Evolutionary conservation across 2,888 invertebrate genomes (phyloP).

Genomic region (Machimus rusticus): DNA sequence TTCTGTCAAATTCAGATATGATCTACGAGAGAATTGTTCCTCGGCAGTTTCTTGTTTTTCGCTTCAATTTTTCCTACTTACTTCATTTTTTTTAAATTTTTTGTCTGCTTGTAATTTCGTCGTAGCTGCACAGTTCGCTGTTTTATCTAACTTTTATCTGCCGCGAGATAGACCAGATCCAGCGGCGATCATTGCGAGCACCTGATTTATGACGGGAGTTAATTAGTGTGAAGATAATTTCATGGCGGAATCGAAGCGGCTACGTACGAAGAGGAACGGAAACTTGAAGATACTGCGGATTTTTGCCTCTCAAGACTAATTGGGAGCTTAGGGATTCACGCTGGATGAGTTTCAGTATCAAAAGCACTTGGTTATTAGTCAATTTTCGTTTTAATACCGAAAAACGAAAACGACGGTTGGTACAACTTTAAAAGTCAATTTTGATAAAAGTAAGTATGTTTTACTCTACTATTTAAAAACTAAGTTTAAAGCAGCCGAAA

Average conservation of each 20-base stretch:
- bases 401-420: neutral
- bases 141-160: slow-evolving; percentile 32
- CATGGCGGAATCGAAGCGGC: slow-evolving; percentile 3
- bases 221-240: slow-evolving; percentile 44
- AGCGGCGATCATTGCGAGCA: slow-evolving; percentile 42
- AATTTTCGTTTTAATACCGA: neutral
- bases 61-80: neutral
- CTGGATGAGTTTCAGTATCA: slow-evolving; percentile 6
- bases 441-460: too few relatives aligned
- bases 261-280: neutral
- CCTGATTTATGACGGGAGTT: slow-evolving; percentile 47
- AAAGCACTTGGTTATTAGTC: neutral
- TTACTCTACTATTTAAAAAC: too few relatives aligned
- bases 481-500: too few relatives aligned
- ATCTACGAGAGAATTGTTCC: slow-evolving; percentile 49
- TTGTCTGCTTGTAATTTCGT: slow-evolving; percentile 10
- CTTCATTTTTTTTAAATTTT: neutral
- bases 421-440: too few relatives aligned
- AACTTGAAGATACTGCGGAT: neutral
- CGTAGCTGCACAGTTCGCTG: slow-evolving; percentile 2
- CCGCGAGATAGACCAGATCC: slow-evolving; percentile 1
- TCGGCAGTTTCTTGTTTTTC: slow-evolving; percentile 9
- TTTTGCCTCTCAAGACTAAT: slow-evolving; percentile 12
- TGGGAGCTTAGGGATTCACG: slow-evolving; percentile 27
- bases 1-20: slow-evolving; percentile 52